Evolutionary conservation across 2,113 vertebrate genomes (phyloP).

Genomic region (Gila orcuttii): DNA sequence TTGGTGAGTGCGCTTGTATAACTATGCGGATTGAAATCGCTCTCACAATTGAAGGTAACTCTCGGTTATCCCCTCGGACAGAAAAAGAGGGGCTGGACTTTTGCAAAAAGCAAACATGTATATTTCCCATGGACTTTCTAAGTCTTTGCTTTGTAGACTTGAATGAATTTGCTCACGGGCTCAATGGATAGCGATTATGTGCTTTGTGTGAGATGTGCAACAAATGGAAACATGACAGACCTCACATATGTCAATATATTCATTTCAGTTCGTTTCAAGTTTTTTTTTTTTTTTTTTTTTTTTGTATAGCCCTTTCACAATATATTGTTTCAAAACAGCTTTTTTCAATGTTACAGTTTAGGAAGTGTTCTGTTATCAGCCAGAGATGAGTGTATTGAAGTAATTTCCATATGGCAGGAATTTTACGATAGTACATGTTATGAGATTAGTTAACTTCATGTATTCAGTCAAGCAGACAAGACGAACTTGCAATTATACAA

Average conservation of each 20-base stretch:
- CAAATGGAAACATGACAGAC: conserved; percentile 26
- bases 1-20: conserved; percentile 71
- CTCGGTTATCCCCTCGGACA: conserved; percentile 61
- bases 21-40: conserved; percentile 71
- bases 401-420: too few relatives aligned
- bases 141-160: conserved; percentile 33
- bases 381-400: too few relatives aligned
- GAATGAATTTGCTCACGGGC: conserved; percentile 41
- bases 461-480: too few relatives aligned
- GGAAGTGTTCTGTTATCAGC: too few relatives aligned
- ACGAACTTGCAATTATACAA: too few relatives aligned
- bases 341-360: too few relatives aligned
- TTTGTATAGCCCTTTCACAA: too few relatives aligned
- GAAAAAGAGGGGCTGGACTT: conserved; percentile 42
- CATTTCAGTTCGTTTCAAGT: too few relatives aligned
- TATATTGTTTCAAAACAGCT: too few relatives aligned
- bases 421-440: too few relatives aligned
- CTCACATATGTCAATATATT: conserved; percentile 3
- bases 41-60: conserved; percentile 67
- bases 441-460: too few relatives aligned
- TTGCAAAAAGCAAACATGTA: conserved; percentile 26
- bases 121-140: conserved; percentile 44
- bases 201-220: conserved; percentile 6
- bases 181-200: conserved; percentile 30
- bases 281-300: too few relatives aligned